These are phyloP conservation scores for Drosophila acutilabella DNA, from an alignment of 2,888 invertebrate genomes.

Conservation along the genomic window DNA sequence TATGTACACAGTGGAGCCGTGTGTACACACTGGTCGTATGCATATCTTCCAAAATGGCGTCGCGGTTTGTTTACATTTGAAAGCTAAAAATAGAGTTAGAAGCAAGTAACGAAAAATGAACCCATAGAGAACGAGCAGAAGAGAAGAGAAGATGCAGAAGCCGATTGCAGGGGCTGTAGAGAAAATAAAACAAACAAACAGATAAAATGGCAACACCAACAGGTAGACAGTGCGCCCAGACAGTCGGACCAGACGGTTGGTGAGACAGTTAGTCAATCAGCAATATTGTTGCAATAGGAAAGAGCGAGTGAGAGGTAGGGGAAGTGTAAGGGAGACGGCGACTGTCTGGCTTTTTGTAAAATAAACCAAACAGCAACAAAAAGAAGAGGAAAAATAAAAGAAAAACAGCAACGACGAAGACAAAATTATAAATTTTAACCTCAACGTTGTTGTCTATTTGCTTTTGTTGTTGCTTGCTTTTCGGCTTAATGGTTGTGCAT, in stretches of 20 bases:
- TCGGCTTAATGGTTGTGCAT: slow-evolving; percentile 53
- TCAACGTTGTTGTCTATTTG: slow-evolving; percentile 56
- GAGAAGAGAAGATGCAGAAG: slow-evolving; percentile 4
- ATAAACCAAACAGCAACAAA: slow-evolving; percentile 18
- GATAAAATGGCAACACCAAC: slow-evolving; percentile 43
- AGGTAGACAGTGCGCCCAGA: slow-evolving; percentile 45
- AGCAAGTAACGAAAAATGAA: slow-evolving; percentile 10
- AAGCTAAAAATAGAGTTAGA: slow-evolving; percentile 53
- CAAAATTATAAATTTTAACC: slow-evolving; percentile 57
- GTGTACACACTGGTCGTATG: slow-evolving; percentile 42
- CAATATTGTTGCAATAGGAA: slow-evolving; percentile 20
- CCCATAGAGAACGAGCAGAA: slow-evolving; percentile 13
- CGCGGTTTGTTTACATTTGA: slow-evolving; percentile 49
- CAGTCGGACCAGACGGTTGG: slow-evolving; percentile 24
- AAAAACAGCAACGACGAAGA: slow-evolving; percentile 23
- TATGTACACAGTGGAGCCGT: slow-evolving; percentile 20
- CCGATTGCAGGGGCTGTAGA: slow-evolving; percentile 20
- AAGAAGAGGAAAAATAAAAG: slow-evolving; percentile 3
- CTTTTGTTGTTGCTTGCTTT: slow-evolving; percentile 50
- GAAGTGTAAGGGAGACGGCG: slow-evolving; percentile 6
- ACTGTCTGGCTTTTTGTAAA: slow-evolving; percentile 16
- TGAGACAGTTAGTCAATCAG: slow-evolving; percentile 4
- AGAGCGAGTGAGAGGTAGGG: not conserved
- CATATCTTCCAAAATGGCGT: slow-evolving; percentile 43
- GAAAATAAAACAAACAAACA: slow-evolving; percentile 5